phyloP scores from a whole-genome alignment of 1,140 invertebrate species.

The Aphaenogaster rudis region DNA sequence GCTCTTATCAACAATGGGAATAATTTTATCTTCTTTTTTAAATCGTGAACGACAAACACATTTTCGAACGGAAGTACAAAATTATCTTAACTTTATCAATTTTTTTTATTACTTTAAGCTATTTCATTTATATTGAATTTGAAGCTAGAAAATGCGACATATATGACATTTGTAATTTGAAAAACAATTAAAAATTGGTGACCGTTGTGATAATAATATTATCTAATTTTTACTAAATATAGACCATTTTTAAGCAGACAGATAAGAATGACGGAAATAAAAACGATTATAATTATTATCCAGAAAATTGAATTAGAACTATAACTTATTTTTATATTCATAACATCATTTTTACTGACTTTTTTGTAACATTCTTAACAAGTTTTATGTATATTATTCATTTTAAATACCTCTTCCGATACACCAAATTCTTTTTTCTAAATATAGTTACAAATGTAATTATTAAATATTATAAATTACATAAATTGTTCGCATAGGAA shows the following conservation, averaged over 20 bases:
- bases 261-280: neutral
- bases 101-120: neutral
- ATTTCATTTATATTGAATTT: neutral
- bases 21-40: neutral
- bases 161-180: neutral
- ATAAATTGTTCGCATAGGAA: neutral
- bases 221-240: neutral
- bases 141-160: neutral
- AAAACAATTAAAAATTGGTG: conserved; percentile 13
- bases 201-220: neutral
- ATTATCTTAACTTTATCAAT: neutral
- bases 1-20: neutral
- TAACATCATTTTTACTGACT: conserved; percentile 4
- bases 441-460: neutral
- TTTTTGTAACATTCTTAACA: neutral
- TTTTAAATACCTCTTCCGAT: neutral
- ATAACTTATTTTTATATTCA: conserved; percentile 22
- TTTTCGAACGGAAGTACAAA: neutral
- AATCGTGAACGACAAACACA: neutral
- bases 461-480: neutral
- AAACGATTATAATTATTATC: neutral
- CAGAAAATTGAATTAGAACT: neutral
- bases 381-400: neutral
- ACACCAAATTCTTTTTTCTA: too few relatives aligned
- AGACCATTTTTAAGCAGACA: neutral